Conservation (phyloP, 2,888 invertebrate genomes). For the Papilio protenor region DNA sequence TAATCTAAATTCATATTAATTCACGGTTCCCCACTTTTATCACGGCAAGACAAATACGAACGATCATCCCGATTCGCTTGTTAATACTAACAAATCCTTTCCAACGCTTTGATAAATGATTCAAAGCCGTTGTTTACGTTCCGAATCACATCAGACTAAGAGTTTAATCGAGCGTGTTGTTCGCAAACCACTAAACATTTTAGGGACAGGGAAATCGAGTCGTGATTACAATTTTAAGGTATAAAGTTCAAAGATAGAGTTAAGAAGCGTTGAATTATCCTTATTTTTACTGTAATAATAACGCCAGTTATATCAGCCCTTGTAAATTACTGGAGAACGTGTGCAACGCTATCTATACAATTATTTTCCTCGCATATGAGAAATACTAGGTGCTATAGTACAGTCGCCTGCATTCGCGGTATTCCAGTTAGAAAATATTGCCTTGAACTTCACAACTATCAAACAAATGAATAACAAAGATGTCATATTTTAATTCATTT, state of each 20-base stretch:
- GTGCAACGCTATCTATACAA: background rate
- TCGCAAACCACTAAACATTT: slow-evolving; percentile 36
- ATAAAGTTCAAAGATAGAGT: background rate
- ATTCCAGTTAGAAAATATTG: too few species aligned
- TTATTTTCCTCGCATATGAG: background rate
- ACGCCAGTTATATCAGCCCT: slow-evolving; percentile 3
- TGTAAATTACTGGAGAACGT: too few species aligned
- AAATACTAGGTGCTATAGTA: too few species aligned
- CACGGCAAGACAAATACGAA: slow-evolving; percentile 20
- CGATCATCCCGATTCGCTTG: slow-evolving; percentile 17
- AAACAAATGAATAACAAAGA: too few species aligned
- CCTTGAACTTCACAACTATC: too few species aligned
- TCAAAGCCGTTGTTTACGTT: slow-evolving; percentile 35
- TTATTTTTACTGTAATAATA: background rate
- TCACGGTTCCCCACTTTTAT: slow-evolving; percentile 14
- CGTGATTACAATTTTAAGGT: slow-evolving; percentile 22
- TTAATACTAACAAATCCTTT: slow-evolving; percentile 30
- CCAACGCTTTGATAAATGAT: slow-evolving; percentile 40
- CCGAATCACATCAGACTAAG: slow-evolving; percentile 32
- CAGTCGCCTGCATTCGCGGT: too few species aligned
- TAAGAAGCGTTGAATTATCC: background rate
- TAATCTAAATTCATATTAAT: slow-evolving; percentile 23
- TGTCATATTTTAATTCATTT: too few species aligned
- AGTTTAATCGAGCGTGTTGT: slow-evolving; percentile 38
- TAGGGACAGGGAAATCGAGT: slow-evolving; percentile 28